phyloP scores from a whole-genome alignment of 2,113 vertebrate species.

The Rhynchomys soricoides region DNA sequence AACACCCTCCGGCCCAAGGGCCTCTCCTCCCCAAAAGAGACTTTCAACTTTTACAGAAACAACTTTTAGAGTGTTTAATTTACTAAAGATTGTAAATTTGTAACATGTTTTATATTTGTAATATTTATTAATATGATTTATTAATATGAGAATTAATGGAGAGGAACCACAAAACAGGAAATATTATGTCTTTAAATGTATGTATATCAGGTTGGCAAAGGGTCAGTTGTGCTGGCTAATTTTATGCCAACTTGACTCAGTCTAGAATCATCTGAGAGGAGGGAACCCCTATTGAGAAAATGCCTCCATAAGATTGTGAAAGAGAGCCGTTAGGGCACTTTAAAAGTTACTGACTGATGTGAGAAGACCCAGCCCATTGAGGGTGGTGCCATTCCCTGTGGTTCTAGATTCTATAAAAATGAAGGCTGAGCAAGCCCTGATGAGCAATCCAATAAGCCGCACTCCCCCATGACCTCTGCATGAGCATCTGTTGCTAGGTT shows the following conservation, averaged over 20 bases:
- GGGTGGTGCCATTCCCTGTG: background rate
- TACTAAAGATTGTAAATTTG: background rate
- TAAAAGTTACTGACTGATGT: background rate
- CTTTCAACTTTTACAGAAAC: background rate
- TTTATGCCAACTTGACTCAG: background rate
- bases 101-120: background rate
- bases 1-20: too few relatives aligned
- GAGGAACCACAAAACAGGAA: background rate
- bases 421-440: background rate
- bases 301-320: background rate
- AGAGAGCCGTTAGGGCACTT: background rate
- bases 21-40: too few relatives aligned
- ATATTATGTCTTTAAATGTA: background rate
- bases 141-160: background rate
- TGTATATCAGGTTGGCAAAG: background rate
- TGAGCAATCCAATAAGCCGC: background rate
- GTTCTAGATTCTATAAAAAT: background rate
- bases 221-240: background rate
- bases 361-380: background rate
- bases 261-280: background rate
- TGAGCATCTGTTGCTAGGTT: background rate
- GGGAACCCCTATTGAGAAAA: background rate
- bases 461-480: background rate
- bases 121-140: background rate
- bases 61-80: background rate